Conservation (phyloP, 2,797 vertebrate species). For the Pyrocephalus nanus region DNA sequence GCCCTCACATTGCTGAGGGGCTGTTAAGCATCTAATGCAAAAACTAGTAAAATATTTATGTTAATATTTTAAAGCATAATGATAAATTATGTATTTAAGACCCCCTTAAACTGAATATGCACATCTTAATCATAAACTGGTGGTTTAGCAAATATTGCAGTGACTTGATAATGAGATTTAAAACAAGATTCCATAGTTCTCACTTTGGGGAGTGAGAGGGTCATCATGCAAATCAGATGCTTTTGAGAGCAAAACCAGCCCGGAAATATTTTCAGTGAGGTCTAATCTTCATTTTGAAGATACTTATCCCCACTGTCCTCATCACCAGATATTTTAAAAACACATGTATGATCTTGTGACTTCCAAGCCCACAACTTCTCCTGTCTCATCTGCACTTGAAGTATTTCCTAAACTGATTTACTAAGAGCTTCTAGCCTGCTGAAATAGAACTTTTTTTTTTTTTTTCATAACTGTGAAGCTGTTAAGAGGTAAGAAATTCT, state of each 20-base stretch:
- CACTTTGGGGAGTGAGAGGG: not conserved
- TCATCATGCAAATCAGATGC: not conserved
- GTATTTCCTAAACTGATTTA: not conserved
- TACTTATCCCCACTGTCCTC: not conserved
- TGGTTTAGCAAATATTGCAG: not conserved
- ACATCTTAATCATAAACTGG: not conserved
- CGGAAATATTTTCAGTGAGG: not conserved
- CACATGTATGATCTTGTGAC: not conserved
- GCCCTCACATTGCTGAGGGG: not conserved
- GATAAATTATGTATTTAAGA: conserved; percentile 21
- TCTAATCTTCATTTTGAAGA: not conserved
- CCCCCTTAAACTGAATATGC: not conserved
- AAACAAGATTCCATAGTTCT: not conserved
- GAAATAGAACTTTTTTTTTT: not conserved
- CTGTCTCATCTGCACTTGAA: not conserved
- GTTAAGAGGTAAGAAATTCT: not conserved
- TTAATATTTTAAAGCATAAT: not conserved
- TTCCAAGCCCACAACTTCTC: not conserved
- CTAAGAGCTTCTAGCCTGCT: not conserved
- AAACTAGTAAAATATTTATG: conserved; percentile 26
- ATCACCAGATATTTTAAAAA: not conserved
- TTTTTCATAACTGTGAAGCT: not conserved
- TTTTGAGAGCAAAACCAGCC: not conserved
- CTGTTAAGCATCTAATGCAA: not conserved
- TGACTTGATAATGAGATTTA: not conserved